These are phyloP conservation scores for Etia nguti DNA, from an alignment of 2,113 vertebrate genomes.

Conservation along the genomic window DNA sequence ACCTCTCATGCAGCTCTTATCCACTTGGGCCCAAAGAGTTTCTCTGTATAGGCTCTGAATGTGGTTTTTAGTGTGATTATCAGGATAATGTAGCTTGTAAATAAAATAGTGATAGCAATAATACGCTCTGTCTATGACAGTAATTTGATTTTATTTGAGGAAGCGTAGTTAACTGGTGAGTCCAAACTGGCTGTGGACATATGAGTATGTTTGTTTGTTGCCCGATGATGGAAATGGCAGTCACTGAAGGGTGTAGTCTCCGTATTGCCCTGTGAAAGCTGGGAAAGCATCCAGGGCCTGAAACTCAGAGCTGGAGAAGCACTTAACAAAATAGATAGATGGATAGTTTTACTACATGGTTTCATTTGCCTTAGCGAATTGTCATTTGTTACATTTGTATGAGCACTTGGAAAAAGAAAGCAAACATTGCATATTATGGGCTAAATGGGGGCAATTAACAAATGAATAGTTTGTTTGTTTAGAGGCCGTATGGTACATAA, in stretches of 20 bases:
- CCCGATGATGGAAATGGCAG: background rate
- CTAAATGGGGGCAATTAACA: background rate
- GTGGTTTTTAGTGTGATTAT: background rate
- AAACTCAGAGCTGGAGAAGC: background rate
- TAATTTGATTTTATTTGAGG: background rate
- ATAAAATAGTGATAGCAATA: background rate
- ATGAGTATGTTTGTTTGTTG: background rate
- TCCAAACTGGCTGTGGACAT: background rate
- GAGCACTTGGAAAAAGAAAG: background rate
- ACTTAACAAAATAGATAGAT: background rate
- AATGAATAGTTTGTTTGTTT: background rate
- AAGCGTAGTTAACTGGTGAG: background rate
- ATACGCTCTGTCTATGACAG: background rate
- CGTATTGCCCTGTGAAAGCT: background rate
- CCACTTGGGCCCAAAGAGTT: background rate
- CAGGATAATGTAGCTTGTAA: background rate
- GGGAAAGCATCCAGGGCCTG: background rate
- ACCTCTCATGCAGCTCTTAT: background rate
- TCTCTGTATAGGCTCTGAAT: background rate
- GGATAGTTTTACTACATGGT: background rate
- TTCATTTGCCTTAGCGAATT: background rate
- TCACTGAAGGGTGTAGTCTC: background rate
- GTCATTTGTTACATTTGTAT: background rate
- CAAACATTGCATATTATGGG: background rate
- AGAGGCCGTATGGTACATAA: background rate